Evolutionary conservation across 2,797 vertebrate species (phyloP), one percentile per base, ranked within the genome.

Genomic region (Eurystomus glaucurus): DNA sequence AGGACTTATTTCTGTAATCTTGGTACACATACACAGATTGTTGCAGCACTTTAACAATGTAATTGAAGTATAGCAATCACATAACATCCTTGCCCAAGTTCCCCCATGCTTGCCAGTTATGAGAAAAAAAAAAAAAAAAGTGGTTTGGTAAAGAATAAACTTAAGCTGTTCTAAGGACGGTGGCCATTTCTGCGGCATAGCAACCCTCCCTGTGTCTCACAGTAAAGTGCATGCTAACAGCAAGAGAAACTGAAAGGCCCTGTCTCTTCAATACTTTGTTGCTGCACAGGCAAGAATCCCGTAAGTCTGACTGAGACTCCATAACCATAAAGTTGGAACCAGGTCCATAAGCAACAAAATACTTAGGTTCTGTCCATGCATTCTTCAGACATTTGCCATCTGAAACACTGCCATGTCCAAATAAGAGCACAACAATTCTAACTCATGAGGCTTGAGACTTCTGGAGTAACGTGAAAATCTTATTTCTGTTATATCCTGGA

Each of bases 311-410:
- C 19, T 35, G 29, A 77, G 46, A 74, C 85, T 79, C 68, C 2
- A 2, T 23, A 62, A n/a, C 15, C 29, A 14, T 17, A 20, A 81
- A 43, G n/a, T 12, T n/a, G 41, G 28, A 62, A 48, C 9, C 58
- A 66, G 65, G 50, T 33, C 57, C 14, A 1, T 31, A 58, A 31
- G 20, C 14, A 68, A 26, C 54, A 68, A 71, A 64, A 25, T 60
- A 11, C 25, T 58, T 54, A 1, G 6, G 13, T 43, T 83, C 60
- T 68, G 21, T 33, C 33, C 0, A 1, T 23, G 75, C n/a, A 39
- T 54, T 37, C 46, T 62, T 65, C 71, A 70, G 51, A 62, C 2
- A 5, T 61, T 62, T 74, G 8, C 48, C 2, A 1, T 58, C 54
- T 55, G 71, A 93, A 87, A 66, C 37, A 50, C 23, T 81, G 29